Conservation (phyloP, 2,888 invertebrate genomes). For the Apamea anceps region DNA sequence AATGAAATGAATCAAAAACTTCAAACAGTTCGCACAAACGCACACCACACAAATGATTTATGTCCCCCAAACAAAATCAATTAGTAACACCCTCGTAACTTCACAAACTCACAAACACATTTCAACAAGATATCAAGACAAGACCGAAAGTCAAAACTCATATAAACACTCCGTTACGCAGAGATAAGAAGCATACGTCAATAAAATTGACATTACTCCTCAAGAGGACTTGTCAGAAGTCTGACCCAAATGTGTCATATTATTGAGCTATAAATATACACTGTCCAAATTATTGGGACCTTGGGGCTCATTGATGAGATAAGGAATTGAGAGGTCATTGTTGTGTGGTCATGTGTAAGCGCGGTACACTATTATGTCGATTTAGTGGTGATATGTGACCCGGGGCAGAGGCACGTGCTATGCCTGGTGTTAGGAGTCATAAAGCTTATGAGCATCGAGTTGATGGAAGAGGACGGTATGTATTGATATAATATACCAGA, state of each 20-base stretch:
- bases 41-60: constrained; percentile 38
- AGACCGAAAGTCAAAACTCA: constrained; percentile 58
- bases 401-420: constrained; percentile 69
- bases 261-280: constrained; percentile 82
- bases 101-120: constrained; percentile 44
- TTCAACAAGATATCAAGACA: constrained; percentile 54
- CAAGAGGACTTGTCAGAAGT: constrained; percentile 71
- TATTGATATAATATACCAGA: constrained; percentile 19
- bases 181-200: constrained; percentile 67
- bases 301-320: constrained; percentile 49
- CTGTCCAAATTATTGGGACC: constrained; percentile 68
- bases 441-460: constrained; percentile 61
- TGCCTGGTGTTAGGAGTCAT: constrained; percentile 57
- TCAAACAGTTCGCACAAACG: constrained; percentile 14
- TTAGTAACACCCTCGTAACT: constrained; percentile 55
- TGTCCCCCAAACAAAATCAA: constrained; percentile 55
- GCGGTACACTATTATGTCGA: constrained; percentile 74
- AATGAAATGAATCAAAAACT: constrained; percentile 5
- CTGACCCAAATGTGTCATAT: constrained; percentile 81
- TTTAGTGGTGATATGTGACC: constrained; percentile 79
- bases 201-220: constrained; percentile 74
- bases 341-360: constrained; percentile 64
- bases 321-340: constrained; percentile 47
- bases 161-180: constrained; percentile 64
- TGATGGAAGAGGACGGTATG: constrained; percentile 38